A percentile compares a stretch with the other conserved stretches of the same genome.
Evolutionary conservation across 2,113 vertebrate genomes (phyloP).

Genomic region (Oxyruncus cristatus): DNA sequence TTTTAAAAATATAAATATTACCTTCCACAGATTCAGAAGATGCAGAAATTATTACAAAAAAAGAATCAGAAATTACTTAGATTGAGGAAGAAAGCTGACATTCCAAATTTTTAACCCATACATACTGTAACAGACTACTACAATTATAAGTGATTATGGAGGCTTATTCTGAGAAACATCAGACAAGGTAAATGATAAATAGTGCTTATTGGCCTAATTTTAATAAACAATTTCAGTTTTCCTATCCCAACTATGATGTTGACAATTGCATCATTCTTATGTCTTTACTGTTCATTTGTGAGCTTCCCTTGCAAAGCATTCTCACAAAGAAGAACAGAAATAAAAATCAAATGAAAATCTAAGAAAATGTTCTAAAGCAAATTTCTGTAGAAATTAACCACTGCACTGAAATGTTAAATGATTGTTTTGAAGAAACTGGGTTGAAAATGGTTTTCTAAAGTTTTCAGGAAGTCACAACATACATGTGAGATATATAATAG

Average conservation of each 20-base stretch:
- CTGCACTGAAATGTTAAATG: background rate
- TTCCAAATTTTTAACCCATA: background rate
- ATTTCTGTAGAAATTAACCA: background rate
- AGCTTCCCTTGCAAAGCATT: background rate
- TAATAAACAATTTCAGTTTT: background rate
- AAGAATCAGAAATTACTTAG: background rate
- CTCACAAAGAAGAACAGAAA: background rate
- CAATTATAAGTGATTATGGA: background rate
- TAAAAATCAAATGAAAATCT: background rate
- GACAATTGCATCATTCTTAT: background rate
- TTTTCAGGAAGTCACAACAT: background rate
- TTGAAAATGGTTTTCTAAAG: background rate
- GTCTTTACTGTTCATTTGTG: background rate
- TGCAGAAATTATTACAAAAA: background rate
- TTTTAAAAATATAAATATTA: background rate
- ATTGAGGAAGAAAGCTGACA: background rate
- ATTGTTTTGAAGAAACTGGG: background rate
- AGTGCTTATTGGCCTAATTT: background rate
- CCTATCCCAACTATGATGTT: background rate
- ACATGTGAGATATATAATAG: background rate
- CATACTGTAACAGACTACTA: background rate
- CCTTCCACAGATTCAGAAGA: background rate
- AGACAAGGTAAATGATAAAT: background rate
- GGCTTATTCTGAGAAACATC: accelerated
- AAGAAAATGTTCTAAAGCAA: background rate